A percentile compares a stretch with the other conserved stretches of the same genome.
phyloP scores from a whole-genome alignment of 2,113 vertebrate genomes.

The Ahaetulla prasina region DNA sequence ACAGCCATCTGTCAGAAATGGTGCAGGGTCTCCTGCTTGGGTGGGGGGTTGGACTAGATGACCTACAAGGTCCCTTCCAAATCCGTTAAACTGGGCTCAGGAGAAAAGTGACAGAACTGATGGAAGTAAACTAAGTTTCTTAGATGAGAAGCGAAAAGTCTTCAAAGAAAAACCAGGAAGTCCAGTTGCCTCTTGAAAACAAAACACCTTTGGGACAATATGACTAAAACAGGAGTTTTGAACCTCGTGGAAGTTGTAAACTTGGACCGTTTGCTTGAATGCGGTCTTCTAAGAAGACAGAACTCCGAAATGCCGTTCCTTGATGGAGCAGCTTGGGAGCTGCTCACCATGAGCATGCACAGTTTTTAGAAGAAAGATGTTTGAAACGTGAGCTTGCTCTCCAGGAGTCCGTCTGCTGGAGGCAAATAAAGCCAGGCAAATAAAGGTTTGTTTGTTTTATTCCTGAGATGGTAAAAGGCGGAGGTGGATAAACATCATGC shows the following conservation, averaged over 20 bases:
- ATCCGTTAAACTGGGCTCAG: too few relatives aligned
- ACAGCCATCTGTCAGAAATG: too few relatives aligned
- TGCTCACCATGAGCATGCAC: not conserved
- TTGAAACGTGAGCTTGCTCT: not conserved
- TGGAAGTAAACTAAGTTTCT: too few relatives aligned
- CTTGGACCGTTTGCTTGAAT: not conserved
- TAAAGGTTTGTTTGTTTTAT: conserved; percentile 25
- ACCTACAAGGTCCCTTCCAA: too few relatives aligned
- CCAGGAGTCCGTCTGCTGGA: not conserved
- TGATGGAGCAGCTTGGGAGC: not conserved
- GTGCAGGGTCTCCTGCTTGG: too few relatives aligned
- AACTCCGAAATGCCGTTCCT: not conserved
- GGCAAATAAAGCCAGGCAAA: not conserved
- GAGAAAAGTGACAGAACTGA: too few relatives aligned
- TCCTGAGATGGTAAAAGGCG: conserved; percentile 8
- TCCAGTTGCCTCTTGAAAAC: too few relatives aligned
- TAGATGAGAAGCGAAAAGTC: too few relatives aligned
- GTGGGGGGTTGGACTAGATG: too few relatives aligned
- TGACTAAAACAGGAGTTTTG: not conserved
- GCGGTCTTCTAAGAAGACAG: not conserved
- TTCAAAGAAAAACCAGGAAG: too few relatives aligned
- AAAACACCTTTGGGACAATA: too few relatives aligned
- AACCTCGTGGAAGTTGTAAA: not conserved
- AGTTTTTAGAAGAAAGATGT: not conserved
- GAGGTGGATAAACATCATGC: conserved; percentile 6